A percentile compares a stretch with the other conserved stretches of the same genome.
These are phyloP conservation scores for Crotalus viridis DNA, from an alignment of 2,113 vertebrate genomes.

Conservation along the genomic window DNA sequence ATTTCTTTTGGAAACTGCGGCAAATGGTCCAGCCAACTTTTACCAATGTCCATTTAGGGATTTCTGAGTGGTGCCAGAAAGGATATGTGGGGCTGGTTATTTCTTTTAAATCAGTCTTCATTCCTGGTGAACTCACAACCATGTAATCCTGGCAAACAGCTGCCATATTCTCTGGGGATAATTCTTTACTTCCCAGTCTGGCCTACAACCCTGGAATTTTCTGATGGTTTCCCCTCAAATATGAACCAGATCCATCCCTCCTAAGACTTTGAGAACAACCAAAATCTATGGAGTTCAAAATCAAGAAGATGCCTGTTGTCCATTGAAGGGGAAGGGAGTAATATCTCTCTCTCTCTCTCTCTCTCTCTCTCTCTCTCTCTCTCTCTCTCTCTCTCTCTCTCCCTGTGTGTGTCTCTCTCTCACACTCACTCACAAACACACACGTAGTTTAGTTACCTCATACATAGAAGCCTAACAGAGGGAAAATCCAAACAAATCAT, in stretches of 20 bases:
- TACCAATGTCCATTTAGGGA: background rate
- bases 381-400: no score
- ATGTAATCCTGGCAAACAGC: background rate
- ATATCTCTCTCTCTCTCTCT: background rate
- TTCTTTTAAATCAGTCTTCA: background rate
- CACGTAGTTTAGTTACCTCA: background rate
- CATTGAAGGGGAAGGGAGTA: background rate
- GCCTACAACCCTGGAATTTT: background rate
- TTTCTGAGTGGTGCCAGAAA: background rate
- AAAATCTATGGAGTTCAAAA: background rate
- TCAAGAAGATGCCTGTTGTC: background rate
- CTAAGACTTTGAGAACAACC: background rate
- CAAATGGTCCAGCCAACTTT: background rate
- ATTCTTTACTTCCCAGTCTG: background rate
- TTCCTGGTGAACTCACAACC: background rate
- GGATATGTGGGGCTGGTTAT: background rate
- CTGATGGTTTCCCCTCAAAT: background rate
- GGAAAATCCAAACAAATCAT: background rate
- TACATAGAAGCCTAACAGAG: background rate
- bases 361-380: no score
- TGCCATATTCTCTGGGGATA: background rate
- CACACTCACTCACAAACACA: background rate
- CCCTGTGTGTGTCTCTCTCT: no score
- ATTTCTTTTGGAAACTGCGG: background rate
- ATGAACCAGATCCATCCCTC: background rate